Percentiles rank a stretch among this genome's conserved stretches.
These are phyloP conservation scores for Lycodopsis pacificus DNA, from an alignment of 2,797 vertebrate species.

Conservation along the genomic window DNA sequence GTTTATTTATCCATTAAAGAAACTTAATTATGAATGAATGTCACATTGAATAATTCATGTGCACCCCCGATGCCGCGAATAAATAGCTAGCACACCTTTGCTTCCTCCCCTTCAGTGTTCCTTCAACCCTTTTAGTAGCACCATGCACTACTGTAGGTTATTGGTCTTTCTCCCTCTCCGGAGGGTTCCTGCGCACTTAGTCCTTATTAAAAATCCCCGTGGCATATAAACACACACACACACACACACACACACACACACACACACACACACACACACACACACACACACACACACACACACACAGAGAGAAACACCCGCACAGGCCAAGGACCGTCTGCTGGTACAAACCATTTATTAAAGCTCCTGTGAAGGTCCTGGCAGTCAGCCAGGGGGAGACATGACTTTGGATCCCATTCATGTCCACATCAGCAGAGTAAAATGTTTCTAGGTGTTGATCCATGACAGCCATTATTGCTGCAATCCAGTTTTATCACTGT, in stretches of 20 bases:
- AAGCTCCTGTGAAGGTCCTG: conserved; percentile 84
- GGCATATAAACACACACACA: conserved; percentile 78
- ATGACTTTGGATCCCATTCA: conserved; percentile 83
- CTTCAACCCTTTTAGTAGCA: conserved; percentile 78
- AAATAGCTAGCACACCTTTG: conserved; percentile 76
- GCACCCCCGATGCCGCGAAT: conserved; percentile 66
- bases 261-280: conserved; percentile 75
- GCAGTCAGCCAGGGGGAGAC: conserved; percentile 83
- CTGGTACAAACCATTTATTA: conserved; percentile 85
- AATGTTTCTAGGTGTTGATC: conserved; percentile 85
- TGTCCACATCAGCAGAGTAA: conserved; percentile 84
- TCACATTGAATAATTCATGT: conserved; percentile 83
- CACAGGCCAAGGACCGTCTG: conserved; percentile 78
- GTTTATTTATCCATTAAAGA: conserved; percentile 85
- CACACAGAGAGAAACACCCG: conserved; percentile 52
- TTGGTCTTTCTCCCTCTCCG: conserved; percentile 76
- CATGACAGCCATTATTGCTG: conserved; percentile 83
- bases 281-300: conserved; percentile 58
- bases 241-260: conserved; percentile 49
- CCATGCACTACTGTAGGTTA: conserved; percentile 77
- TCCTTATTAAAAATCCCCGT: conserved; percentile 82
- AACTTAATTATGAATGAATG: conserved; percentile 83
- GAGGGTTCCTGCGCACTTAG: conserved; percentile 78
- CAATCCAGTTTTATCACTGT: conserved; percentile 85
- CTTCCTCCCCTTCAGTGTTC: conserved; percentile 76